A percentile compares a stretch with the other conserved stretches of the same genome.
Evolutionary conservation across 23 tunicate species (phyloP).

Genomic region (Clavelina lepadiformis): DNA sequence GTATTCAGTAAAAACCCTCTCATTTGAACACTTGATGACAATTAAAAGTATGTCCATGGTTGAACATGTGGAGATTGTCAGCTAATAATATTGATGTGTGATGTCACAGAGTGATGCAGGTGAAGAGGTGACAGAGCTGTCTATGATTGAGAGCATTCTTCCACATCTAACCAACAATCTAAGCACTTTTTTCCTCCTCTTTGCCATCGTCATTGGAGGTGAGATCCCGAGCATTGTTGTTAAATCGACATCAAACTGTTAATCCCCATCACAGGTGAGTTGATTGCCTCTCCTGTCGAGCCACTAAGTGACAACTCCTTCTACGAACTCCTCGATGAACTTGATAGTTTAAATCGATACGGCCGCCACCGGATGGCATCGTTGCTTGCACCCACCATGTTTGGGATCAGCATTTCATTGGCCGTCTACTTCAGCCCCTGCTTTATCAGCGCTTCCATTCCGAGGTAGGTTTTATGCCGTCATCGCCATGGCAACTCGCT

Average conservation of each 20-base stretch:
- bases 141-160: too few relatives aligned
- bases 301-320: slow-evolving; percentile 63
- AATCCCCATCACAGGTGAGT: slow-evolving; percentile 53
- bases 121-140: too few relatives aligned
- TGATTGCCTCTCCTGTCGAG: slow-evolving; percentile 62
- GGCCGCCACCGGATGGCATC: slow-evolving; percentile 50
- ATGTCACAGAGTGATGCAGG: too few relatives aligned
- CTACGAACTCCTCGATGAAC: slow-evolving; percentile 74
- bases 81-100: too few relatives aligned
- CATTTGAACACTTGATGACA: too few relatives aligned
- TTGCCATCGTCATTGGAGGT: neutral
- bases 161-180: neutral
- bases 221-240: neutral
- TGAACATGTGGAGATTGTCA: too few relatives aligned
- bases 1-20: too few relatives aligned
- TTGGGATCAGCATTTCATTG: slow-evolving; percentile 37
- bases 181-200: neutral
- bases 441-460: slow-evolving; percentile 32
- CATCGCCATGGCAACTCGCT: neutral
- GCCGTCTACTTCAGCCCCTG: slow-evolving; percentile 71
- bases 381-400: slow-evolving; percentile 27
- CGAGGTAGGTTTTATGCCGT: too few relatives aligned
- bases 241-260: neutral
- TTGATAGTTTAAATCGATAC: slow-evolving; percentile 64
- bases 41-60: too few relatives aligned